A percentile compares a stretch with the other conserved stretches of the same genome.
phyloP scores from a whole-genome alignment of 2,797 vertebrate species.

The Epinephelus awoara region DNA sequence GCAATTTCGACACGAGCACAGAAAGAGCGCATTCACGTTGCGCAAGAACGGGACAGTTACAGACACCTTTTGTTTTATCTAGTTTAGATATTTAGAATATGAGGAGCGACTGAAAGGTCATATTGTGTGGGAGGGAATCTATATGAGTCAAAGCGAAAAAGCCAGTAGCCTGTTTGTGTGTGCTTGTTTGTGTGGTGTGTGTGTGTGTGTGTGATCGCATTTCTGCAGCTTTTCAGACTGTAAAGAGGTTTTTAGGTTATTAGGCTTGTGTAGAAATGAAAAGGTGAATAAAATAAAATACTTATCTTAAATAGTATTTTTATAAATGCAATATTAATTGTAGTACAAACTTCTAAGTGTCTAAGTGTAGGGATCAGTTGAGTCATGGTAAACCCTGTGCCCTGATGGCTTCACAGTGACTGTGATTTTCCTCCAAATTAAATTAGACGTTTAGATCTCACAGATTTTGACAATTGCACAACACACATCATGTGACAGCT shows the following conservation, averaged over 20 bases:
- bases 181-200: conserved; percentile 50
- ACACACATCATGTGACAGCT: conserved; percentile 9
- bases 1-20: not conserved
- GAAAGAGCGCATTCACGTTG: not conserved
- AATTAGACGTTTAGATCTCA: not conserved
- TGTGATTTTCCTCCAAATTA: conserved; percentile 10
- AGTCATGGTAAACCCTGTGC: conserved; percentile 10
- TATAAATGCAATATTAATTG: not conserved
- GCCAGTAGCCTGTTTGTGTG: conserved; percentile 31
- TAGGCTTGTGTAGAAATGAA: not conserved
- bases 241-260: conserved; percentile 13
- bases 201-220: not conserved
- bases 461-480: conserved; percentile 17
- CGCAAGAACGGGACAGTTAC: conserved; percentile 21
- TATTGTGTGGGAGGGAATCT: conserved; percentile 89
- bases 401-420: conserved; percentile 14
- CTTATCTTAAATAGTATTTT: conserved; percentile 7
- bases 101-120: conserved; percentile 91
- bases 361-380: not conserved
- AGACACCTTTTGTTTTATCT: conserved; percentile 37
- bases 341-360: not conserved
- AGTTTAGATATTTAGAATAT: conserved; percentile 81
- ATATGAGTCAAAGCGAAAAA: conserved; percentile 88
- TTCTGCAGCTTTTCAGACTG: conserved; percentile 28
- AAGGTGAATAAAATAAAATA: not conserved